These are phyloP conservation scores for Rhysida immarginata DNA, from an alignment of 1,140 invertebrate genomes.

Conservation along the genomic window DNA sequence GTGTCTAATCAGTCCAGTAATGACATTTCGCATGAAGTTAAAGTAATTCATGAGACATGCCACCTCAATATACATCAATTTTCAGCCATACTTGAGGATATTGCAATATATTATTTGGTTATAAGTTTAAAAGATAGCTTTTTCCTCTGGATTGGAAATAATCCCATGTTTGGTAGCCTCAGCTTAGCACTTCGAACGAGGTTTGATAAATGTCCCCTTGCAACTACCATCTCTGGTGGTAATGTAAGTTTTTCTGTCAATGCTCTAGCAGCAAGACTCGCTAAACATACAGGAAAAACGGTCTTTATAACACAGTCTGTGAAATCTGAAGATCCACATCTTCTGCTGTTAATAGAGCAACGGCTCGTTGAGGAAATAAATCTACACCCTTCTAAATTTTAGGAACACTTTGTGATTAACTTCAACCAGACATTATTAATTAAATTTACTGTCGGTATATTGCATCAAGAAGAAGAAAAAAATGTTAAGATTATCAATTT, in stretches of 20 bases:
- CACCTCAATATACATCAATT: constrained; percentile 6
- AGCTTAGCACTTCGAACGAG: constrained; percentile 7
- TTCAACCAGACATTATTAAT: too few relatives aligned
- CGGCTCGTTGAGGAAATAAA: constrained; percentile 8
- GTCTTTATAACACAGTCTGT: constrained; percentile 15
- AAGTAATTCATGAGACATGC: not conserved
- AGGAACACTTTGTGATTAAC: not conserved
- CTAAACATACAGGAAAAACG: constrained; percentile 10
- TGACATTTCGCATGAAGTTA: not conserved
- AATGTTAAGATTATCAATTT: too few relatives aligned
- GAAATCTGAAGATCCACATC: not conserved
- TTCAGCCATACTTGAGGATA: not conserved
- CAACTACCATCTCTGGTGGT: constrained; percentile 4
- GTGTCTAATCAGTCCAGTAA: not conserved
- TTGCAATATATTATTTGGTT: constrained; percentile 5
- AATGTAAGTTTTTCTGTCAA: not conserved
- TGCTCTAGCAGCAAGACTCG: constrained; percentile 6
- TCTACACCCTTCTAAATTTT: constrained; percentile 8
- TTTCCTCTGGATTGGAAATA: constrained; percentile 12
- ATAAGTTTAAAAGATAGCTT: constrained; percentile 11
- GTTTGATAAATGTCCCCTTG: not conserved
- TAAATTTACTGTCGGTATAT: too few relatives aligned
- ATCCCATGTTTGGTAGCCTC: constrained; percentile 2
- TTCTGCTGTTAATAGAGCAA: not conserved
- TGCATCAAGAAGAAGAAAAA: too few relatives aligned